Conservation (phyloP, 2,797 vertebrate species). For the Betta splendens region DNA sequence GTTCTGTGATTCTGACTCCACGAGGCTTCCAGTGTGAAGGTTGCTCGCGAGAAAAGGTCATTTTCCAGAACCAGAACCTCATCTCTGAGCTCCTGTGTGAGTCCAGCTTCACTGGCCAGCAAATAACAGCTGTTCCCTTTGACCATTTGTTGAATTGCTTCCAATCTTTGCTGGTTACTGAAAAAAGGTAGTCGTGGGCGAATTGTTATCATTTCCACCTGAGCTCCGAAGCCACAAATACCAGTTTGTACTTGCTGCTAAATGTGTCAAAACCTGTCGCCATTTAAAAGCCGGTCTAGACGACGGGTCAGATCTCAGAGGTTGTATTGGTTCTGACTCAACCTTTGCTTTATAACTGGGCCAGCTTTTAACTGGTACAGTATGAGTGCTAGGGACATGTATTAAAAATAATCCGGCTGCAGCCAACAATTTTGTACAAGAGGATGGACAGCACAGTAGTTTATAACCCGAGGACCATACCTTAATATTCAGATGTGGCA, state of each 20-base stretch:
- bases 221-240: background rate
- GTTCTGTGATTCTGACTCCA: conserved; percentile 33
- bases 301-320: background rate
- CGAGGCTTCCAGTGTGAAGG: background rate
- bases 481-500: too few relatives aligned
- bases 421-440: too few relatives aligned
- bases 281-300: background rate
- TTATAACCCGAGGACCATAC: too few relatives aligned
- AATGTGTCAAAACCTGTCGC: background rate
- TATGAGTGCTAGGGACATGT: too few relatives aligned
- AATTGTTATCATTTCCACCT: background rate
- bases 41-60: conserved; percentile 1
- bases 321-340: too few relatives aligned
- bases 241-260: too few relatives aligned
- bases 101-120: conserved; percentile 1
- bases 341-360: too few relatives aligned
- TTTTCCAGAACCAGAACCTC: conserved; percentile 2
- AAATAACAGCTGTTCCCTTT: conserved; percentile 35
- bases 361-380: too few relatives aligned
- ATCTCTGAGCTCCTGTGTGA: background rate
- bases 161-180: background rate
- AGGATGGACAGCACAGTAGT: too few relatives aligned
- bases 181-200: conserved; percentile 3
- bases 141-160: conserved; percentile 11
- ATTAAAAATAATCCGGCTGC: too few relatives aligned